Conservation (phyloP, 92 coral and sea anemone species). For the Parazoanthus swiftii region DNA sequence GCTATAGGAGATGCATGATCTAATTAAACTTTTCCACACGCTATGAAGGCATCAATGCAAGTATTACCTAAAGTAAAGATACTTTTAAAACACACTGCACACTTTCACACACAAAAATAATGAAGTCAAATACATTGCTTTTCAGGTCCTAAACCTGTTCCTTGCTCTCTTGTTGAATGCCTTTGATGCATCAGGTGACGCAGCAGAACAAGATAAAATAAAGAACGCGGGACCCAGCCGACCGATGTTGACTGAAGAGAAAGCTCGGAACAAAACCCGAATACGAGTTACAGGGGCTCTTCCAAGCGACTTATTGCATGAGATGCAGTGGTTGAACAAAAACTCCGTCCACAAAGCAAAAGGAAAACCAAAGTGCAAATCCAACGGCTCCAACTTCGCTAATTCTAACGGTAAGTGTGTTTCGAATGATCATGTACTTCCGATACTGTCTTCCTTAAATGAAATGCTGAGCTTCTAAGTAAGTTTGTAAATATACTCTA, state of each 20-base stretch:
- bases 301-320: background rate
- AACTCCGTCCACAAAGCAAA: background rate
- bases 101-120: background rate
- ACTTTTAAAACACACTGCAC: no score
- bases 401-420: background rate
- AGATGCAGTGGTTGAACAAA: conserved; percentile 1
- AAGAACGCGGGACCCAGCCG: conserved; percentile 33
- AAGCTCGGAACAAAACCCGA: background rate
- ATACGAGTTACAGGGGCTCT: background rate
- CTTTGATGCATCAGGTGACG: conserved; percentile 73
- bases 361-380: background rate
- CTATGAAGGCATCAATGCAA: no score
- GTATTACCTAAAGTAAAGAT: background rate
- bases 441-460: no score
- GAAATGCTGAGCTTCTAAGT: no score
- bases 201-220: conserved; percentile 44
- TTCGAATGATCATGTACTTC: no score
- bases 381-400: background rate
- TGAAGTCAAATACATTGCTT: background rate
- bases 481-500: no score
- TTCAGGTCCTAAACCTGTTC: conserved; percentile 73
- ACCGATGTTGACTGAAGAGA: background rate
- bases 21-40: background rate
- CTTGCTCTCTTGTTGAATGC: conserved; percentile 79
- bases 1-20: background rate